phyloP scores from a whole-genome alignment of 2,113 vertebrate species.

The Catharus fuscescens region DNA sequence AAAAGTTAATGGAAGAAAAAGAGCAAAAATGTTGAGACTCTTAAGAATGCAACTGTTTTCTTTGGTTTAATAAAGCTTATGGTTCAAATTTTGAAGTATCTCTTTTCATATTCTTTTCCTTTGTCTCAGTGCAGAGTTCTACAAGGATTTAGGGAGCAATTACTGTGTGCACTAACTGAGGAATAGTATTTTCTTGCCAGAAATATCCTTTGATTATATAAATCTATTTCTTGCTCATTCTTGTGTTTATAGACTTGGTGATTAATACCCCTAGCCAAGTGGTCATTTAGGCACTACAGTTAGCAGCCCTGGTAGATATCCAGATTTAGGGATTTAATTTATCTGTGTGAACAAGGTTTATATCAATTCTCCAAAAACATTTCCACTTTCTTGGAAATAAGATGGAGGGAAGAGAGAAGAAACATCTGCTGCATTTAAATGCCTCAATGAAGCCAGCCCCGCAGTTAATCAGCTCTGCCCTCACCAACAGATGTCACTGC shows the following conservation, averaged over 20 bases:
- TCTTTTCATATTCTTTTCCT: not conserved
- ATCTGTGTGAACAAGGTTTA: not conserved
- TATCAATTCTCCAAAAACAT: not conserved
- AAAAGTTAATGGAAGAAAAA: not conserved
- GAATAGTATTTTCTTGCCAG: not conserved
- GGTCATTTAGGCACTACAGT: not conserved
- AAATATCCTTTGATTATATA: not conserved
- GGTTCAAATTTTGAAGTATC: not conserved
- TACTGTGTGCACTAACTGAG: not conserved
- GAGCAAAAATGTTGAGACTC: not conserved
- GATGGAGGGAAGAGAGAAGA: not conserved
- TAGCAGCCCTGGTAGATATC: not conserved
- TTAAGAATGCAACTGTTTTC: not conserved
- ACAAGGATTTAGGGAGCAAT: not conserved
- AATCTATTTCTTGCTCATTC: not conserved
- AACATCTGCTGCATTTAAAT: not conserved
- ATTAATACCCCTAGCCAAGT: not conserved
- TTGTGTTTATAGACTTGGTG: not conserved
- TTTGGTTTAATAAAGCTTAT: not conserved
- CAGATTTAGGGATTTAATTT: not conserved
- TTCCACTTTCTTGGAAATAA: slow-evolving; percentile 10
- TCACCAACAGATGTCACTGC: slow-evolving; percentile 57
- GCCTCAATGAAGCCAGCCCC: not conserved
- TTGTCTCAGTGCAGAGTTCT: not conserved
- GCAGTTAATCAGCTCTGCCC: not conserved